Base-by-base conservation (phyloP, 2,888 invertebrate species). In the Ophion obscuratus region DNA sequence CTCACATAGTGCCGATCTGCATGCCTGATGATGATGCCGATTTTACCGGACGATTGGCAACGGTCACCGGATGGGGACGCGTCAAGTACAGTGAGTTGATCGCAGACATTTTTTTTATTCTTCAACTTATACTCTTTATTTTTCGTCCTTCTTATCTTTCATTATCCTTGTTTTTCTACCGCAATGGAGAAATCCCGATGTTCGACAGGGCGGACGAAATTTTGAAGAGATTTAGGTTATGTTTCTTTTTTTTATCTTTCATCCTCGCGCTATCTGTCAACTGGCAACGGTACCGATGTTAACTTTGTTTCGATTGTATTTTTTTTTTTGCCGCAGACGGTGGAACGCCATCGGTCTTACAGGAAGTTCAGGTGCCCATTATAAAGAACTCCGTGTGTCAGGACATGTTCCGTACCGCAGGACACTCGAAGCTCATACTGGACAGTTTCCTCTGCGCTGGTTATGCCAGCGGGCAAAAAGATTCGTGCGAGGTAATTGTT, bases 11-110 rank as follows among this genome's bases (percentile, higher is more conserved):
- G 61, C 98, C 98, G 36, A 98, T 98, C 93, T 99, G 98, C 94
- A 96, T 99, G 96, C 98, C 98, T 0, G 95, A 96, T 1, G 96
- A 97, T 66, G 92, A 93, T 1, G 96, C 96, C 1, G 98, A 98
- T 92, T 98, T 97, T 94, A 97, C 97, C 0, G 98, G 98, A 0
- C 95, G 97, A 83, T 96, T 97, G 95, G 98, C 98, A 0, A 97
- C 97, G 0, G 98, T 98, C 3, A 98, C 98, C 0, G 98, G 98
- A 1, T 98, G 98, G 98, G 98, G 98, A 0, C 96, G 98, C 20
- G 95, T 98, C 62, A 98, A 97, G 94, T 98, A 98, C 92, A 97
- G 97, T 95, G 90, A 92, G 94, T 31, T n/a, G 20, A 11, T 0
- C 20, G 27, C 2, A 53, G n/a, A 11, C 3, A 71, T 70, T 36